Evolutionary conservation across 2,888 invertebrate genomes (phyloP).

Genomic region (Leptinotarsa rubiginosa): DNA sequence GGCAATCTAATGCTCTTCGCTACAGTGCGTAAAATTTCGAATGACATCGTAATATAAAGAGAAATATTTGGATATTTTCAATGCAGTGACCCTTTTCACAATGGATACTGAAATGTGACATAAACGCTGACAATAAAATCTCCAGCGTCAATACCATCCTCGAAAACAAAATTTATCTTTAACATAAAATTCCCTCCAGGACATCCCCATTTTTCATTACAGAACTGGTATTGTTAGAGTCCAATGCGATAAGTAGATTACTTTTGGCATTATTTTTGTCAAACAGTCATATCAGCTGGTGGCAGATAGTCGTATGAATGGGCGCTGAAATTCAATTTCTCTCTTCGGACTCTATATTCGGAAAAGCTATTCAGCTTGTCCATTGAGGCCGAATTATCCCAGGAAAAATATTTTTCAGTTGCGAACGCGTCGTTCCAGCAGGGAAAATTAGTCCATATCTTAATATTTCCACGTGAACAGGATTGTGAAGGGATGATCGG

Average conservation of each 20-base stretch:
- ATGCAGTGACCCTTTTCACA: too few species aligned
- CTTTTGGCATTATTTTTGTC: slow-evolving; percentile 37
- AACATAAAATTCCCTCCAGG: not conserved
- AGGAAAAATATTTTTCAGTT: slow-evolving; percentile 16
- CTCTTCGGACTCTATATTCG: slow-evolving; percentile 3
- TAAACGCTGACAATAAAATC: not conserved
- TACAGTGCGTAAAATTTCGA: too few species aligned
- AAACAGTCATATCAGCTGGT: slow-evolving; percentile 30
- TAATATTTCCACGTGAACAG: slow-evolving; percentile 15
- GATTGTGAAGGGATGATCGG: not conserved
- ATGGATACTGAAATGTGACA: too few species aligned
- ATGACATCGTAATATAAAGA: too few species aligned
- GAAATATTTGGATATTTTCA: too few species aligned
- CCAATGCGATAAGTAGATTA: slow-evolving; percentile 38
- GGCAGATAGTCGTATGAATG: slow-evolving; percentile 25
- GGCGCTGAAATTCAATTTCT: slow-evolving; percentile 6
- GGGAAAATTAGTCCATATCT: slow-evolving; percentile 18
- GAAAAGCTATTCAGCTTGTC: not conserved
- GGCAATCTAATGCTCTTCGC: too few species aligned
- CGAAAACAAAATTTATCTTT: not conserved
- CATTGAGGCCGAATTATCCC: slow-evolving; percentile 10
- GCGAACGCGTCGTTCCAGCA: slow-evolving; percentile 10
- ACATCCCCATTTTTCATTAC: not conserved
- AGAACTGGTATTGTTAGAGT: slow-evolving; percentile 26
- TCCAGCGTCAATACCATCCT: not conserved